Evolutionary conservation across 2,888 invertebrate species (phyloP), one percentile per base, ranked within the genome.

Genomic region (Drosophila mayaguana): DNA sequence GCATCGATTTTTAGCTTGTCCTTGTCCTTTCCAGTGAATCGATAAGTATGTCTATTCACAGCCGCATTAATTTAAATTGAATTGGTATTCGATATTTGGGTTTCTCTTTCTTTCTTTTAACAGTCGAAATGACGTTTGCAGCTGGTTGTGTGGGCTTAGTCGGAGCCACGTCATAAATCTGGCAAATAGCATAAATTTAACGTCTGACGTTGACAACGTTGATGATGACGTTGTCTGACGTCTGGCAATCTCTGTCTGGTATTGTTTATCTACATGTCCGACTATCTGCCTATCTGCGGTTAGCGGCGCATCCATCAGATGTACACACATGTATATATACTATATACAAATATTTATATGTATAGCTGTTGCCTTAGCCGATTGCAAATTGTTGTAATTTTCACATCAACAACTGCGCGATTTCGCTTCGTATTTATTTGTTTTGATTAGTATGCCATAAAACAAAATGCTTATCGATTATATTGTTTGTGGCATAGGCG

Each of bases 151-250:
- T 8, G 22, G 65, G 20, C 16, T 25, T 36, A 36, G 54, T 36
- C 46, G 63, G 40, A 46, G 46, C 32, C 72, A 70, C 85, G 76
- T 81, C 85, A 81, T 75, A 79, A 64, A 75, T 61, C 61, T 45
- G 25, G 50, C 34, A 63, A 66, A 66, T 72, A 65, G 63, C 62
- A 53, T 62, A 69, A 70, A 65, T 69, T 76, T 70, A 75, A 75
- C 68, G 62, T 45, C 75, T 64, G 77, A 63, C 69, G 56, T 56
- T 51, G 56, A 75, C 62, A 45, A 25, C 38, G 3, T 22, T 38
- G 56, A 70, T 59, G 54, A 74, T 78, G 84, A 83, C 78, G 84
- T 81, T 83, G 68, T 64, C 84, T 71, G 84, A 78, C 66, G 55
- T 79, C 60, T 55, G 46, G 20, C 55, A 70, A 63, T 70, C 78